phyloP scores from a whole-genome alignment of 2,113 vertebrate genomes.

The Eretmochelys imbricata region DNA sequence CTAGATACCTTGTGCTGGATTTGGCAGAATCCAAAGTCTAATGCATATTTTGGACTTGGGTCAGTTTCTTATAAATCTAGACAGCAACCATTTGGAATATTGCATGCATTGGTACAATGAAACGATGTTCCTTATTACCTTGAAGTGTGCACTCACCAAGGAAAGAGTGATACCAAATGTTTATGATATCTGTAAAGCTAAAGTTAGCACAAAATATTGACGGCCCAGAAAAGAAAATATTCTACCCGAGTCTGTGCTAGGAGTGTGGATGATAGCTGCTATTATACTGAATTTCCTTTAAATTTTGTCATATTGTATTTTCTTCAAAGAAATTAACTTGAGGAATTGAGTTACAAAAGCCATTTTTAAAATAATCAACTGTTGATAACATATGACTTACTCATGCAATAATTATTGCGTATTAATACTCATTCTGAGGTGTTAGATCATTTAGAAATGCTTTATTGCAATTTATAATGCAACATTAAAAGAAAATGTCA shows the following conservation, averaged over 20 bases:
- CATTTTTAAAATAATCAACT: conserved; percentile 8
- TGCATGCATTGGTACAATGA: conserved; percentile 15
- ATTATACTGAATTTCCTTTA: neutral
- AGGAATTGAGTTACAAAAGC: neutral
- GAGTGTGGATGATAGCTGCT: neutral
- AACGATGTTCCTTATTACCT: neutral
- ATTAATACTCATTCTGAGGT: conserved; percentile 40
- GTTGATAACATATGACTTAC: conserved; percentile 3
- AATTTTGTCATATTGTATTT: neutral
- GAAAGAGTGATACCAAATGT: conserved; percentile 14
- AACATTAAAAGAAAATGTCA: conserved; percentile 47
- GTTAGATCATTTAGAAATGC: conserved; percentile 42
- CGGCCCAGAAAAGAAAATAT: neutral
- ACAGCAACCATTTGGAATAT: neutral
- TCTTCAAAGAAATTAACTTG: neutral
- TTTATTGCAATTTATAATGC: conserved; percentile 29
- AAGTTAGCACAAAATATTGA: neutral
- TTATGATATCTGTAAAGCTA: conserved; percentile 16
- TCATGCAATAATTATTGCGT: neutral
- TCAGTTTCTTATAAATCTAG: conserved; percentile 38
- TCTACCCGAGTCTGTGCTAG: neutral
- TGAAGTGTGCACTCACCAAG: neutral
- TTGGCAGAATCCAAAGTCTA: conserved; percentile 14
- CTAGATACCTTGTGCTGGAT: conserved; percentile 15
- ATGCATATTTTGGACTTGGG: neutral